Conservation (phyloP, 2,888 invertebrate species). For the Crematogaster levior region DNA sequence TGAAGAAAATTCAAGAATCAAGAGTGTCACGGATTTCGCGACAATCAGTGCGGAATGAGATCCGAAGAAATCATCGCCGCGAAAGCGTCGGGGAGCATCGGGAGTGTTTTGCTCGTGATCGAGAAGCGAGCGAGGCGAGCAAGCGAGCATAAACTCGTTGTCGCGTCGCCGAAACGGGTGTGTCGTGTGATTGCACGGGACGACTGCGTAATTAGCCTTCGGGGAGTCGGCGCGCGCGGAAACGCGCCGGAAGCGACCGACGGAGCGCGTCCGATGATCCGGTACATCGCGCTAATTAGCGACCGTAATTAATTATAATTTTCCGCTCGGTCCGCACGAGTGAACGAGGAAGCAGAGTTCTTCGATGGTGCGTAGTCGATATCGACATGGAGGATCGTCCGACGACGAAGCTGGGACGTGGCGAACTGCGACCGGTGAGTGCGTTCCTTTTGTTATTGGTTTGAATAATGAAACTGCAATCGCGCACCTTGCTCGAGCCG, state of each 20-base stretch:
- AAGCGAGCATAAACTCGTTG: not conserved
- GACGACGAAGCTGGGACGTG: too few relatives aligned
- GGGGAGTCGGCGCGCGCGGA: not conserved
- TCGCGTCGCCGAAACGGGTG: not conserved
- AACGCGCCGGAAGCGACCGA: conserved; percentile 17
- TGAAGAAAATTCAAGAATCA: too few relatives aligned
- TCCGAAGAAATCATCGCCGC: too few relatives aligned
- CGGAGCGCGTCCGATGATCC: conserved; percentile 11
- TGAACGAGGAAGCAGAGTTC: not conserved
- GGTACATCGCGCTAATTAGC: conserved; percentile 29
- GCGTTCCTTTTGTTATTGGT: not conserved
- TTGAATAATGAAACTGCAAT: not conserved
- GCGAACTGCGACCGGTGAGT: not conserved
- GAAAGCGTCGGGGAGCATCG: too few relatives aligned
- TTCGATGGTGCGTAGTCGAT: not conserved
- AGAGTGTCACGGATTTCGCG: too few relatives aligned
- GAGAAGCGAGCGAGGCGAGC: not conserved
- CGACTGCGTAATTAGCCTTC: conserved; percentile 6
- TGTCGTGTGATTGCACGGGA: not conserved
- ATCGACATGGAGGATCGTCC: not conserved
- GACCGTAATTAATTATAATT: conserved; percentile 36
- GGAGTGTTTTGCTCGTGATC: not conserved
- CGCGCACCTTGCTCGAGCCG: not conserved
- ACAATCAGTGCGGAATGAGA: too few relatives aligned
- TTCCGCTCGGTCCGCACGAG: not conserved